Evolutionary conservation across 2,113 vertebrate species (phyloP).

Genomic region (Sisor rabdophorus): DNA sequence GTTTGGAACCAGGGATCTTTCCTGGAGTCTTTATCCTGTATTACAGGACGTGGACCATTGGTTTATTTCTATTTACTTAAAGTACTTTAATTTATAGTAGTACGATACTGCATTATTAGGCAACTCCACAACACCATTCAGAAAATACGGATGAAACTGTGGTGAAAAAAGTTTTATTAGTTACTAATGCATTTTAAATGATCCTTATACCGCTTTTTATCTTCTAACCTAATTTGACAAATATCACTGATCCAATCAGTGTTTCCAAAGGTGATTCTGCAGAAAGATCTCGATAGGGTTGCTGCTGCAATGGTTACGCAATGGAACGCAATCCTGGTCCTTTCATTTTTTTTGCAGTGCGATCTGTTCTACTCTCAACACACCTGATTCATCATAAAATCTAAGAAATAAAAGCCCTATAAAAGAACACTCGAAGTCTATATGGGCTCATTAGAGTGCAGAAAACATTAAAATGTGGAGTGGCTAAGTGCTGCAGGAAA

Average conservation of each 20-base stretch:
- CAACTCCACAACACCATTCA: neutral
- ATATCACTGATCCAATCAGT: neutral
- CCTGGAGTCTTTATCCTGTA: neutral
- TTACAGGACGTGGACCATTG: neutral
- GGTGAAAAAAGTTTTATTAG: neutral
- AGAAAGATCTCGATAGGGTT: slow-evolving; percentile 1
- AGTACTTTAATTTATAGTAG: neutral
- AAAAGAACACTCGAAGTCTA: neutral
- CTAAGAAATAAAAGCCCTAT: neutral
- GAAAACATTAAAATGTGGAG: slow-evolving; percentile 10
- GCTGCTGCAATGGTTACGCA: slow-evolving; percentile 7
- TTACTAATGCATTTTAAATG: neutral
- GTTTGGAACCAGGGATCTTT: neutral
- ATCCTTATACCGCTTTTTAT: neutral
- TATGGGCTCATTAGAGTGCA: slow-evolving; percentile 6
- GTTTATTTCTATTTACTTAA: neutral
- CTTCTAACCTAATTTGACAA: neutral
- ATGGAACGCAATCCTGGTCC: neutral
- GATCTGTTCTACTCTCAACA: slow-evolving; percentile 3
- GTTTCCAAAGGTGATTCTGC: neutral
- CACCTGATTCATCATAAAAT: slow-evolving; percentile 9
- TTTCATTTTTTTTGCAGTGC: slow-evolving; percentile 7
- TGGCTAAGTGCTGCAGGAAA: neutral
- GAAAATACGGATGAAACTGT: neutral
- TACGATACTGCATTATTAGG: neutral